Evolutionary conservation across 2,113 vertebrate species (phyloP).

Genomic region (Bungarus multicinctus): DNA sequence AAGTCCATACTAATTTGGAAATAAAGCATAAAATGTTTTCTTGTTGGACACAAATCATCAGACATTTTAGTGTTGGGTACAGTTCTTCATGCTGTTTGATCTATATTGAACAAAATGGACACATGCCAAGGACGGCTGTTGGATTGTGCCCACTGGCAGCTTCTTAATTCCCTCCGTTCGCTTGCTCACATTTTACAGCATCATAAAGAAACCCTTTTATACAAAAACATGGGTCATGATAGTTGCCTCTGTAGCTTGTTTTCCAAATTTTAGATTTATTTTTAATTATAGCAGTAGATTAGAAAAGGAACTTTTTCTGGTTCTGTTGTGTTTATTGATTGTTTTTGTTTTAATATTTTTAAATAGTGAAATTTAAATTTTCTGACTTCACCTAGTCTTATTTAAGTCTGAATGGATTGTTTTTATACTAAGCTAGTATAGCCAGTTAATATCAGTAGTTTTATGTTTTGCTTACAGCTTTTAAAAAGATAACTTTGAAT

Average conservation of each 20-base stretch:
- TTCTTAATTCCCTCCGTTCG: conserved; percentile 60
- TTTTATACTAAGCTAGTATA: conserved; percentile 70
- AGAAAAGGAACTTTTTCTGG: conserved; percentile 56
- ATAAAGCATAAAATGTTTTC: conserved; percentile 53
- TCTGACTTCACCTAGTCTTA: conserved; percentile 79
- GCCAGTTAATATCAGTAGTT: conserved; percentile 68
- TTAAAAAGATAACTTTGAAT: conserved; percentile 72
- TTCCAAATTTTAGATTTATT: conserved; percentile 61
- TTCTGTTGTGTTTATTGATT: neutral
- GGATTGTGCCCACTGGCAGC: conserved; percentile 43
- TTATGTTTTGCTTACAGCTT: conserved; percentile 64
- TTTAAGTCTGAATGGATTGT: conserved; percentile 82
- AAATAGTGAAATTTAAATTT: conserved; percentile 67
- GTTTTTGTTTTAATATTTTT: conserved; percentile 27
- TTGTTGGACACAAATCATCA: neutral
- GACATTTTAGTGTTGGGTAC: conserved; percentile 32
- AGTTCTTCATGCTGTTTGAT: conserved; percentile 1
- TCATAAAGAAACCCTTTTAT: conserved; percentile 70
- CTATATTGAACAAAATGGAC: neutral
- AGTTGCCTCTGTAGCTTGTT: conserved; percentile 76
- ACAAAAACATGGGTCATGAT: conserved; percentile 70
- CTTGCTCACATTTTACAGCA: conserved; percentile 69
- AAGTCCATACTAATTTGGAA: conserved; percentile 77
- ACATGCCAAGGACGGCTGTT: neutral
- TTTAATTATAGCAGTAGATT: conserved; percentile 67